Percentiles rank a stretch among this genome's conserved stretches.
Evolutionary conservation across 2,113 vertebrate species (phyloP).

Genomic region (Dascyllus trimaculatus): DNA sequence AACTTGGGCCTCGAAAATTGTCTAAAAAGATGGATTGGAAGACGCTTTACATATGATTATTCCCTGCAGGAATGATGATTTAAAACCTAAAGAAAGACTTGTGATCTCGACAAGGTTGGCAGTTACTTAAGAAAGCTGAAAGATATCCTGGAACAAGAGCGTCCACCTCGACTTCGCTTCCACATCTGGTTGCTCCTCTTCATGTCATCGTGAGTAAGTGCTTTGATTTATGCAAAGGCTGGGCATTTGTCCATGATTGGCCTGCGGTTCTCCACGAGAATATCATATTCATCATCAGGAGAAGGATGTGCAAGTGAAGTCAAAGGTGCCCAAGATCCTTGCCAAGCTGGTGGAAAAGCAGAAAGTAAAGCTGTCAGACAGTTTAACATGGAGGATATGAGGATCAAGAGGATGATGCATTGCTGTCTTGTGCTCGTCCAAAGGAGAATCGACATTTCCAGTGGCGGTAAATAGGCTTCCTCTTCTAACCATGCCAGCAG

Average conservation of each 20-base stretch:
- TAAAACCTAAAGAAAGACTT: slow-evolving; percentile 39
- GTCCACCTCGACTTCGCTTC: slow-evolving; percentile 29
- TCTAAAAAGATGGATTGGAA: slow-evolving; percentile 42
- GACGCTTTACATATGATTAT: slow-evolving; percentile 32
- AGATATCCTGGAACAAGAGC: slow-evolving; percentile 60
- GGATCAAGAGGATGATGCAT: slow-evolving; percentile 45
- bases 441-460: slow-evolving; percentile 18
- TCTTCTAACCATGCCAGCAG: slow-evolving; percentile 10
- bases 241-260: slow-evolving; percentile 51
- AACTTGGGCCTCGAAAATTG: slow-evolving; percentile 7
- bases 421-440: slow-evolving; percentile 15
- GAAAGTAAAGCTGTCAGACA: slow-evolving; percentile 31
- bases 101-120: slow-evolving; percentile 50
- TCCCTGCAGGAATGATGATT: slow-evolving; percentile 45
- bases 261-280: slow-evolving; percentile 48
- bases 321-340: slow-evolving; percentile 29
- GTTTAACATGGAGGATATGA: slow-evolving; percentile 33
- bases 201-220: slow-evolving; percentile 55
- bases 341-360: slow-evolving; percentile 31
- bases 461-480: background rate
- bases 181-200: slow-evolving; percentile 68
- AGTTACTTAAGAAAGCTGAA: slow-evolving; percentile 57
- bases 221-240: slow-evolving; percentile 56
- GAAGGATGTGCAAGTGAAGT: slow-evolving; percentile 40
- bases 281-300: slow-evolving; percentile 39